Percentiles rank a stretch among this genome's conserved stretches.
phyloP scores from a whole-genome alignment of 2,888 invertebrate species.

The Chymomyza amoena region DNA sequence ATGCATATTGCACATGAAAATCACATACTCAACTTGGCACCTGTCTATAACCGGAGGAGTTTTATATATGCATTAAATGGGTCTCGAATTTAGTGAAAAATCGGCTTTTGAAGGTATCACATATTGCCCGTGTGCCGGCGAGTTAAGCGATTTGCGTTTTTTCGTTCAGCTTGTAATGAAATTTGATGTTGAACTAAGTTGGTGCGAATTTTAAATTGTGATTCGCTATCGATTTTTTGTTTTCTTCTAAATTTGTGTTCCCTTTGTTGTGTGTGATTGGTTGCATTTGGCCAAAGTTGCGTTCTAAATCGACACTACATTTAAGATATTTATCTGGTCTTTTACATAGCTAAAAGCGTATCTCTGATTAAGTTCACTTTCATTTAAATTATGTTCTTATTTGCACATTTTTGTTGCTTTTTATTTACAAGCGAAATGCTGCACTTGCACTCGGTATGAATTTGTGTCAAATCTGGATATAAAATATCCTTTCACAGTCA shows the following conservation, averaged over 20 bases:
- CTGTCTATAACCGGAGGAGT: not conserved
- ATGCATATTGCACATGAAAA: not conserved
- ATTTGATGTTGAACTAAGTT: not conserved
- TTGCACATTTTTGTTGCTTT: slow-evolving; percentile 17
- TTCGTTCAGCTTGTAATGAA: not conserved
- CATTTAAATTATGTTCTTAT: not conserved
- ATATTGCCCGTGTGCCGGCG: not conserved
- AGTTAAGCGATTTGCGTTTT: not conserved
- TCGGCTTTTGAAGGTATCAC: not conserved
- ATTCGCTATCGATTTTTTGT: slow-evolving; percentile 38
- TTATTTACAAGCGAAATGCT: slow-evolving; percentile 48
- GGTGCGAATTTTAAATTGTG: not conserved
- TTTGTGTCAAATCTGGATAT: slow-evolving; percentile 50
- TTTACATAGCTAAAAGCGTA: not conserved
- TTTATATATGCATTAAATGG: not conserved
- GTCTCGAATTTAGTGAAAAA: not conserved
- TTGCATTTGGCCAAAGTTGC: slow-evolving; percentile 5
- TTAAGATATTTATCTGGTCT: not conserved
- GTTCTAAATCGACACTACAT: slow-evolving; percentile 3
- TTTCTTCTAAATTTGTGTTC: slow-evolving; percentile 8
- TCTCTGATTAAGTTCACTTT: not conserved
- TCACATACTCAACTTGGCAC: not conserved
- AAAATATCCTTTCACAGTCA: slow-evolving; percentile 36
- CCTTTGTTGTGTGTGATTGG: slow-evolving; percentile 17
- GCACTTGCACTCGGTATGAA: slow-evolving; percentile 43